Evolutionary conservation across 2,888 invertebrate species (phyloP).

Genomic region (Acanthosepion lycidas): DNA sequence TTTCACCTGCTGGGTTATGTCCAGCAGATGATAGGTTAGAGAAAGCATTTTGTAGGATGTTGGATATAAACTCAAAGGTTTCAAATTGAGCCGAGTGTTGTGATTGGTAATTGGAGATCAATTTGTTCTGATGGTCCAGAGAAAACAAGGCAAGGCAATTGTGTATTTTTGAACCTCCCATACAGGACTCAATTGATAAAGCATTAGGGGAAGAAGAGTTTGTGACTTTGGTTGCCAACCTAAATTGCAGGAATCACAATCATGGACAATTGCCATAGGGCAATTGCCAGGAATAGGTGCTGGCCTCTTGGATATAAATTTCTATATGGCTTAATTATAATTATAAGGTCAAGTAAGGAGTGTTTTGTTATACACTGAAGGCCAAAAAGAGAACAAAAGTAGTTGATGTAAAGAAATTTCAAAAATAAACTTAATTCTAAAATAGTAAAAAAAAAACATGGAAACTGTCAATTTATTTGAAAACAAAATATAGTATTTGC

Average conservation of each 20-base stretch:
- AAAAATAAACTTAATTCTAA: not conserved
- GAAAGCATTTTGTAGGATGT: not conserved
- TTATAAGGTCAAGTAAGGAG: not conserved
- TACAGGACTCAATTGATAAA: conserved; percentile 15
- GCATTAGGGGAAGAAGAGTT: conserved; percentile 33
- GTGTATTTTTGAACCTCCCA: not conserved
- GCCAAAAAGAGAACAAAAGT: not conserved
- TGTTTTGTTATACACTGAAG: not conserved
- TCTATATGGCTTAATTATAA: not conserved
- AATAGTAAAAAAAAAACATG: too few relatives aligned
- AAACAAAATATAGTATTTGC: too few relatives aligned
- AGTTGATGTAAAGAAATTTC: too few relatives aligned
- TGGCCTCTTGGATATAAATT: not conserved
- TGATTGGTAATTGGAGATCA: conserved; percentile 4
- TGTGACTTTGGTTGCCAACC: not conserved
- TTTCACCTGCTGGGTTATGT: not conserved
- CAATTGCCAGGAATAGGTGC: conserved; percentile 6
- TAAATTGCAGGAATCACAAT: conserved; percentile 33
- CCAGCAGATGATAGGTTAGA: conserved; percentile 11
- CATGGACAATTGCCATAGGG: not conserved
- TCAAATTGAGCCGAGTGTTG: conserved; percentile 20
- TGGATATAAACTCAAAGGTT: conserved; percentile 8
- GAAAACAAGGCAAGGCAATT: not conserved
- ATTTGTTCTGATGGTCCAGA: not conserved
- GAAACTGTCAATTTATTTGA: too few relatives aligned